phyloP scores from a whole-genome alignment of 2,888 invertebrate genomes.

The Gandaritis pyraliata region DNA sequence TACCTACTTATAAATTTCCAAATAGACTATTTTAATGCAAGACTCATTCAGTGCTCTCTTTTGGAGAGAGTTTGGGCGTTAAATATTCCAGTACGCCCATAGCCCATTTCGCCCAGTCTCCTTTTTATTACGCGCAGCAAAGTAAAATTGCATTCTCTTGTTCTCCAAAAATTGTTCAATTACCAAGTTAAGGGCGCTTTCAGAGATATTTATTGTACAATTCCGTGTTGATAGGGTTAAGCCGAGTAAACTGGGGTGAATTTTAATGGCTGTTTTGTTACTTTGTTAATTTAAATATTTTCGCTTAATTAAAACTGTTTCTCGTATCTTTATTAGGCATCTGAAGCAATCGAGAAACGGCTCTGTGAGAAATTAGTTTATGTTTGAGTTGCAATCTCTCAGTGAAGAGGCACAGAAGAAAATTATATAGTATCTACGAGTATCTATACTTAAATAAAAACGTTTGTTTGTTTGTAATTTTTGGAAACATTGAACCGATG shows the following conservation, averaged over 20 bases:
- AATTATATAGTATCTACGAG: not conserved
- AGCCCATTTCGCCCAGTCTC: conserved; percentile 24
- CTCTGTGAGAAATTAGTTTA: conserved; percentile 23
- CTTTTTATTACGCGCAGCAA: conserved; percentile 49
- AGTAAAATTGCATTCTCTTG: conserved; percentile 66
- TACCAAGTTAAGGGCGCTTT: conserved; percentile 59
- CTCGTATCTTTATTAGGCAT: conserved; percentile 54
- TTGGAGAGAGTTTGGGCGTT: not conserved
- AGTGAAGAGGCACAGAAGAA: not conserved
- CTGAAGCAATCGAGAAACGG: conserved; percentile 26
- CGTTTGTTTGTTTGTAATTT: too few species aligned
- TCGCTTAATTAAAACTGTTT: conserved; percentile 69
- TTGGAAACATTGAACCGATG: too few species aligned
- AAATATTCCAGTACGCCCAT: too few species aligned
- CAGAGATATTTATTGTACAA: conserved; percentile 68
- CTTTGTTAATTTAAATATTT: conserved; percentile 72
- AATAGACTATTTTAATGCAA: too few species aligned
- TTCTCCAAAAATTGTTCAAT: conserved; percentile 61
- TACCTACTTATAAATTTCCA: too few species aligned
- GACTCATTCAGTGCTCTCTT: not conserved
- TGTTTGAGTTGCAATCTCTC: conserved; percentile 22
- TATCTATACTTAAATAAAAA: too few species aligned
- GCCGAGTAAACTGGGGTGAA: conserved; percentile 52
- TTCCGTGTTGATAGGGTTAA: conserved; percentile 62
- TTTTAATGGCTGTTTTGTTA: conserved; percentile 65